A percentile compares a stretch with the other conserved stretches of the same genome.
These are phyloP conservation scores for Chrysogorgia sp. DNA, from an alignment of 92 coral and sea anemone genomes.

Conservation along the genomic window DNA sequence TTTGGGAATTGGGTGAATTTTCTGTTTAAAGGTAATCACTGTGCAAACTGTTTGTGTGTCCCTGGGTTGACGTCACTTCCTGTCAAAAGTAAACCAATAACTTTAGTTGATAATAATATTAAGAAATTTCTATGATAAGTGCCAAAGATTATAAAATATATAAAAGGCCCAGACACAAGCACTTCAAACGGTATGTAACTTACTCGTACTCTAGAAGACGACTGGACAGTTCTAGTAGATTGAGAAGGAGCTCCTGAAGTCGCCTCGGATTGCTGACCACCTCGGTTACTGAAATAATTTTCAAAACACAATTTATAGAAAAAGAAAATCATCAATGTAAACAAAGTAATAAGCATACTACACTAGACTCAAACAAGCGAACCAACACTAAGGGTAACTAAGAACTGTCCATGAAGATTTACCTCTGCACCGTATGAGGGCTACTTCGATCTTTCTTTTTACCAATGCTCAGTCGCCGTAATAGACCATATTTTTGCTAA, in stretches of 20 bases:
- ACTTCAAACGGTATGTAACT: background rate
- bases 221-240: slow-evolving; percentile 2
- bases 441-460: slow-evolving; percentile 45
- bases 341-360: no score
- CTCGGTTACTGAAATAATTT: slow-evolving; percentile 1
- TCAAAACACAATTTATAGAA: background rate
- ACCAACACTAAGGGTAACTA: background rate
- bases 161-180: no score
- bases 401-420: background rate
- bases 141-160: no score
- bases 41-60: no score
- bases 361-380: no score
- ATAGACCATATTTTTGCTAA: slow-evolving; percentile 31
- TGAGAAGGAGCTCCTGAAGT: slow-evolving; percentile 4
- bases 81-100: no score
- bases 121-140: no score
- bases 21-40: no score
- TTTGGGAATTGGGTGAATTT: no score
- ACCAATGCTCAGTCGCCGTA: slow-evolving; percentile 40
- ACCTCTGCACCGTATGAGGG: slow-evolving; percentile 42
- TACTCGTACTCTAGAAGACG: slow-evolving; percentile 33
- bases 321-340: no score
- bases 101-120: no score
- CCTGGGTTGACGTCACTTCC: no score
- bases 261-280: slow-evolving; percentile 13